Conservation (phyloP, 2,113 vertebrate species). For the Grammomys surdaster region DNA sequence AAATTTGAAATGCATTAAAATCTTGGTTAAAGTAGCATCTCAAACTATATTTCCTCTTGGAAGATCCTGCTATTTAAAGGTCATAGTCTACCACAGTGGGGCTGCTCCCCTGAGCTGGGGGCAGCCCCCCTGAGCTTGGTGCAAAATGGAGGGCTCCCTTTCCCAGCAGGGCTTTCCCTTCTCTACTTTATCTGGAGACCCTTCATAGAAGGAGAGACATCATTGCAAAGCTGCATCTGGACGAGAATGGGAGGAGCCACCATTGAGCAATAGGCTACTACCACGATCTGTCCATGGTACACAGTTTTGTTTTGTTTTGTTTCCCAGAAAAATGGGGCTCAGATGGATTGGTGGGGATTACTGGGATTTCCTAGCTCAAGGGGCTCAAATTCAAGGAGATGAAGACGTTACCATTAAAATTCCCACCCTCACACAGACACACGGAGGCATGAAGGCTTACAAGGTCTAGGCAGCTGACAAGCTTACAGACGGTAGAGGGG, state of each 20-base stretch:
- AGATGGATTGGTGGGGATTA: background rate
- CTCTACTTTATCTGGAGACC: background rate
- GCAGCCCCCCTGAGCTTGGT: too few relatives aligned
- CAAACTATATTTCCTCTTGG: background rate
- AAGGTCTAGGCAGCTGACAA: background rate
- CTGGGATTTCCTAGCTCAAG: background rate
- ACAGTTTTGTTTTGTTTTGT: too few relatives aligned
- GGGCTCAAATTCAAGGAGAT: background rate
- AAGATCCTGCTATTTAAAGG: too few relatives aligned
- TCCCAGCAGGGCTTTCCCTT: too few relatives aligned
- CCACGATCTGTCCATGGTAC: fast-evolving
- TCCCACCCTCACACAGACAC: background rate
- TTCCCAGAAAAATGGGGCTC: background rate
- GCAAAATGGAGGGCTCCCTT: too few relatives aligned
- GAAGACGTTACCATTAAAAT: background rate
- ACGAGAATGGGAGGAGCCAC: fast-evolving
- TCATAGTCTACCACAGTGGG: too few relatives aligned
- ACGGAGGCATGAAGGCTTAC: background rate
- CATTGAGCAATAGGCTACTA: background rate
- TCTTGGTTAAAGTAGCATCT: background rate
- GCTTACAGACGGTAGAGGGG: background rate
- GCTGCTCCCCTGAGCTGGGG: too few relatives aligned
- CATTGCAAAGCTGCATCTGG: background rate
- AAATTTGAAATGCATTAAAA: constrained; percentile 17
- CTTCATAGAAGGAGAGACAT: background rate